Percentiles rank a stretch among this genome's conserved stretches.
Conservation (phyloP, 2,888 invertebrate species). For the Sturmia bella region DNA sequence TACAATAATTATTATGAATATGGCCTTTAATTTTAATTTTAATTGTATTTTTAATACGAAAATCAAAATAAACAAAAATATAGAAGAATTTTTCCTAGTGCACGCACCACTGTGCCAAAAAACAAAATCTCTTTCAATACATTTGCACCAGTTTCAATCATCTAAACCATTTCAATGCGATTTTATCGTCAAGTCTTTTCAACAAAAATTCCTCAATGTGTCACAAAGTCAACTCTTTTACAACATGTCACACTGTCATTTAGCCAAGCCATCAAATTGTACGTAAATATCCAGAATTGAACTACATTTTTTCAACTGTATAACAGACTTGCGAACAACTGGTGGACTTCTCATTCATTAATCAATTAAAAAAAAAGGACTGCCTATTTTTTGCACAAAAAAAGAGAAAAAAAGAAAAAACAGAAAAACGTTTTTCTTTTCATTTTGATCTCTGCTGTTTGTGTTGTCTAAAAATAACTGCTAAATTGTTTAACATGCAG, state of each 20-base stretch:
- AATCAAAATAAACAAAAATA: too few species aligned
- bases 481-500: conserved; percentile 58
- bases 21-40: too few species aligned
- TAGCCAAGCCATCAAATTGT: conserved; percentile 26
- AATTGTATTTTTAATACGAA: too few species aligned
- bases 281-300: conserved; percentile 18
- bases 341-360: conserved; percentile 33
- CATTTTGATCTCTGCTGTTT: conserved; percentile 23
- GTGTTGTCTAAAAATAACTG: conserved; percentile 67
- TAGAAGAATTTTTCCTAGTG: neutral
- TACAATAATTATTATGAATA: too few species aligned
- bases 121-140: neutral
- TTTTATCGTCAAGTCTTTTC: neutral
- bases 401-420: too few species aligned
- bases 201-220: conserved; percentile 10
- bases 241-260: conserved; percentile 29
- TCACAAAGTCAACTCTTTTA: conserved; percentile 18
- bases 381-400: neutral
- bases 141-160: neutral
- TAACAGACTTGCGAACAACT: neutral
- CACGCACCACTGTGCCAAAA: neutral
- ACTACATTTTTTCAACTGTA: conserved; percentile 27
- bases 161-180: neutral
- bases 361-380: conserved; percentile 59
- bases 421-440: conserved; percentile 27